Conservation (phyloP, 1,140 invertebrate genomes). For the Polypedilum pembai region DNA sequence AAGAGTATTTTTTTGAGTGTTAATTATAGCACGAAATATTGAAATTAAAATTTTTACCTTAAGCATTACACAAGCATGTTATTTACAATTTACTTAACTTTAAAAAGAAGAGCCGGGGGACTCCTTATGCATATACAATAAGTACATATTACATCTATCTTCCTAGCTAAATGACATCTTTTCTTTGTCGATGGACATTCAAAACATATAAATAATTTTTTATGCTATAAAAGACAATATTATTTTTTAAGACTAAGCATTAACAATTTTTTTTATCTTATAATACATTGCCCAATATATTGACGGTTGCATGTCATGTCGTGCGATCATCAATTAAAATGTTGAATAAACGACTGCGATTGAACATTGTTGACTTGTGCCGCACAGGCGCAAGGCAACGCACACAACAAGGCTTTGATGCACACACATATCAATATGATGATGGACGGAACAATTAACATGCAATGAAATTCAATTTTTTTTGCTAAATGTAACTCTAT, state of each 20-base stretch:
- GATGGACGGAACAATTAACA: conserved; percentile 25
- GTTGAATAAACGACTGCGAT: conserved; percentile 5
- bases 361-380: background rate
- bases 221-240: background rate
- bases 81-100: background rate
- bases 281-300: conserved; percentile 10
- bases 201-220: conserved; percentile 20
- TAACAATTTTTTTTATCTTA: conserved; percentile 8
- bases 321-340: conserved; percentile 7
- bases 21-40: conserved; percentile 6
- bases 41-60: background rate
- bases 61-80: background rate
- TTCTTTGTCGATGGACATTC: background rate
- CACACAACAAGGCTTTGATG: background rate
- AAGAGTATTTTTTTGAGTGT: background rate
- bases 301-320: conserved; percentile 10
- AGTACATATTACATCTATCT: background rate
- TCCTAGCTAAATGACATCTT: conserved; percentile 18
- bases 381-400: background rate
- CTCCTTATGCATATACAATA: background rate
- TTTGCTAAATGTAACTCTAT: background rate
- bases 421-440: background rate
- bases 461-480: conserved; percentile 22
- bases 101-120: background rate
- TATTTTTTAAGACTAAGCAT: background rate